Conservation (phyloP, 2,888 invertebrate species). For the Agonum fuliginosum region DNA sequence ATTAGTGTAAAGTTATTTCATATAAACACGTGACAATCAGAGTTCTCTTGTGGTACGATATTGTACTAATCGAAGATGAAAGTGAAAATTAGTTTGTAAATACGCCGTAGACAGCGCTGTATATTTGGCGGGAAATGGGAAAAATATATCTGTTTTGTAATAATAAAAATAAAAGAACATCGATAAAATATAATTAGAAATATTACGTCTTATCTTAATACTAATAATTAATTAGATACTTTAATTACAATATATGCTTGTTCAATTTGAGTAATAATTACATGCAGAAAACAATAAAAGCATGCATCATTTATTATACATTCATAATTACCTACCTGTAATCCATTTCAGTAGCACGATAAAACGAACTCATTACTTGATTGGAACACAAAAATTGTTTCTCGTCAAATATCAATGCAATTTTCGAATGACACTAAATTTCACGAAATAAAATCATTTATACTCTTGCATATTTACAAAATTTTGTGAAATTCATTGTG, state of each 20-base stretch:
- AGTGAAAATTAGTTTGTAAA: slow-evolving; percentile 29
- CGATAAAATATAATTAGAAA: not conserved
- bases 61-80: slow-evolving; percentile 16
- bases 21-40: not conserved
- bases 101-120: slow-evolving; percentile 5
- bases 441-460: not conserved
- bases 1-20: not conserved
- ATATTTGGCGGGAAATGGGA: slow-evolving; percentile 10
- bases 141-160: slow-evolving; percentile 10
- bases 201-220: not conserved
- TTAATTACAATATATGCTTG: not conserved
- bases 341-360: slow-evolving; percentile 25
- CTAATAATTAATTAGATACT: not conserved
- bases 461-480: not conserved
- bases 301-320: not conserved
- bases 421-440: not conserved
- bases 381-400: not conserved
- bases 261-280: too few relatives aligned
- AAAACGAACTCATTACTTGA: slow-evolving; percentile 9
- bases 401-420: not conserved
- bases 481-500: not conserved
- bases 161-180: not conserved
- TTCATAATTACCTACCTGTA: slow-evolving; percentile 22
- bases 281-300: not conserved
- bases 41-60: not conserved